Conservation (phyloP, 2,888 invertebrate genomes). For the Tetanocera ferruginea region DNA sequence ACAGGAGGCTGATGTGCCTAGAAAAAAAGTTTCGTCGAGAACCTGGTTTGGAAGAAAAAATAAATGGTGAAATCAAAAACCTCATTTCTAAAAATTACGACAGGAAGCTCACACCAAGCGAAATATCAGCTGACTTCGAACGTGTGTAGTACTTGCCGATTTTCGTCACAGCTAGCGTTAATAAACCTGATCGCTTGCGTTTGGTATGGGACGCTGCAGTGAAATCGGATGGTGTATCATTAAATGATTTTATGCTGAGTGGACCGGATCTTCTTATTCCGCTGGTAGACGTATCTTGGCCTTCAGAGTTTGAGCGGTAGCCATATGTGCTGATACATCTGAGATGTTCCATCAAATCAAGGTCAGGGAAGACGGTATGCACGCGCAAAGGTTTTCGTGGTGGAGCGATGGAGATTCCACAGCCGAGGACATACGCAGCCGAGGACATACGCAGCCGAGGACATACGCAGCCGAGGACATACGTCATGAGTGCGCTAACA, state of each 20-base stretch:
- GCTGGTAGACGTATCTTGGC: slow-evolving; percentile 24
- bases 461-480: background rate
- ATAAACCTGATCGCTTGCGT: background rate
- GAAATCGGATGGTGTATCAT: slow-evolving; percentile 48
- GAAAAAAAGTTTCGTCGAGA: slow-evolving; percentile 12
- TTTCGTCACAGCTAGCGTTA: slow-evolving; percentile 15
- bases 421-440: too few species aligned
- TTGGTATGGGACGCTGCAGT: slow-evolving; percentile 51
- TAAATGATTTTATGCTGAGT: slow-evolving; percentile 57
- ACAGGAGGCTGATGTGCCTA: slow-evolving; percentile 21
- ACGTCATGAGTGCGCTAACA: slow-evolving; percentile 1
- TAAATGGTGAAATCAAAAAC: background rate
- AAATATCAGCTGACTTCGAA: background rate
- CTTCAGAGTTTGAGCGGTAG: background rate
- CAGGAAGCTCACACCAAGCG: slow-evolving; percentile 25
- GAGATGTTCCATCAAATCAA: background rate
- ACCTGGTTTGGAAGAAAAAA: slow-evolving; percentile 9
- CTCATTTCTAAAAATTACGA: slow-evolving; percentile 39
- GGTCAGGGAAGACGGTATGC: slow-evolving; percentile 25
- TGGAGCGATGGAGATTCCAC: slow-evolving; percentile 38
- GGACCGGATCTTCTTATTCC: slow-evolving; percentile 36
- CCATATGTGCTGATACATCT: background rate
- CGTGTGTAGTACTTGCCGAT: slow-evolving; percentile 41
- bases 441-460: too few species aligned
- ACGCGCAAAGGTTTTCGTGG: slow-evolving; percentile 45